Conservation (phyloP, 1,140 invertebrate genomes). For the Bombus waltoni region DNA sequence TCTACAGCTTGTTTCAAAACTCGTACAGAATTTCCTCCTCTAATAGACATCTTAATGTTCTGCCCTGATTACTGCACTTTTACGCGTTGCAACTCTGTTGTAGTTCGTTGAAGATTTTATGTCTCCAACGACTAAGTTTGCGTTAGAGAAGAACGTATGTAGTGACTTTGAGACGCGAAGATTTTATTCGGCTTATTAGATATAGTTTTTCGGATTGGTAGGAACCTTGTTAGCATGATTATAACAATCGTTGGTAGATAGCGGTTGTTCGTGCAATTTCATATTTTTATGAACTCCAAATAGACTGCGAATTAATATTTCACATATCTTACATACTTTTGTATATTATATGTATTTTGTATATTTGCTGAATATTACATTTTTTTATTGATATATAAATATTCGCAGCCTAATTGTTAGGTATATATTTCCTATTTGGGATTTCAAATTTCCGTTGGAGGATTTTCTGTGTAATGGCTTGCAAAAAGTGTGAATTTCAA, state of each 20-base stretch:
- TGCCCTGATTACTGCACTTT: conserved; percentile 26
- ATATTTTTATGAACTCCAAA: neutral
- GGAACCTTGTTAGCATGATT: too few relatives aligned
- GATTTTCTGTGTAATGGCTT: neutral
- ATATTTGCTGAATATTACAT: too few relatives aligned
- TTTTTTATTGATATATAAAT: too few relatives aligned
- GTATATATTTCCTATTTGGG: too few relatives aligned
- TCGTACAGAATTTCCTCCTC: conserved; percentile 30
- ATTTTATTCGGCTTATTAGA: neutral
- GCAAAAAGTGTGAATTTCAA: neutral
- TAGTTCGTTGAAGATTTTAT: neutral
- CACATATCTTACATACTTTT: neutral
- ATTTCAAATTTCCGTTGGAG: neutral
- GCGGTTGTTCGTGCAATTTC: neutral
- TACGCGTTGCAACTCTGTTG: neutral
- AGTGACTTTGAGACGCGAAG: neutral
- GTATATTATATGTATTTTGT: too few relatives aligned
- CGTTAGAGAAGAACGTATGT: neutral
- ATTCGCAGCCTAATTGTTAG: too few relatives aligned
- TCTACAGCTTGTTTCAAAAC: conserved; percentile 64
- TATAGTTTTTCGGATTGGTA: neutral
- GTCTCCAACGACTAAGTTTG: neutral
- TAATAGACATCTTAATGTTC: conserved; percentile 36
- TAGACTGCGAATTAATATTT: too few relatives aligned
- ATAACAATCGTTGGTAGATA: too few relatives aligned